Base-by-base conservation (phyloP, 2,888 invertebrate genomes). In the Empis livida region DNA sequence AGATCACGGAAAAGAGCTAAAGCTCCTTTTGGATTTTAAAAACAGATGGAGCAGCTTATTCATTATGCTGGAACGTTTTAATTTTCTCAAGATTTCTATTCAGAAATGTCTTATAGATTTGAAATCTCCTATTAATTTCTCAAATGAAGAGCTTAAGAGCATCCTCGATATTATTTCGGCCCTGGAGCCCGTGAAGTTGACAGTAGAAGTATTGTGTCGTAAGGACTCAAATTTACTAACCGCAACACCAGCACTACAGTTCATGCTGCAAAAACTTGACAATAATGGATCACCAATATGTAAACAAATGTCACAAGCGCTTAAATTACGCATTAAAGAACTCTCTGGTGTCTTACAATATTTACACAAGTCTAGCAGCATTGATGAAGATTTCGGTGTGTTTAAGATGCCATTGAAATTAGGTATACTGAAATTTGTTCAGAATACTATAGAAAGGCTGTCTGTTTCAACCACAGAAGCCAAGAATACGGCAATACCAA, bases 61-160 rank as follows among this genome's bases (percentile, higher is more conserved):
- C 20, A 40, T 40, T 40, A 40, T 40, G 20, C 40, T 20, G 20
- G 20, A 40, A 40, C 20, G 20, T 40, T 40, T 40, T 40, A 40
- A 20, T 40, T 40, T 40, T 40, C 40, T 20, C 20, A 40, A 20
- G 40, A 40, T 40, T 40, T 40, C 40, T 40, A 40, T 40, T 40
- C 40, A 40, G 40, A 40, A 40, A 40, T 40, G 40, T 40, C 20
- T 40, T 40, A 40, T 40, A 40, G 40, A 40, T 40, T 40, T 40
- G 40, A 40, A 40, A 40, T 40, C 20, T 17, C 17, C 10, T 17
- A 17, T 40, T 11, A 1, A 13, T 13, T 20, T 40, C 20, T 13
- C 10, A 20, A 13, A 20, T 40, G 9, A 40, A 40, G 13, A 17
- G 13, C 10, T 20, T 11, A 13, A 13, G 14, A 17, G 20, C 16